phyloP scores from a whole-genome alignment of 2,113 vertebrate genomes.

The Lucifuga dentata region DNA sequence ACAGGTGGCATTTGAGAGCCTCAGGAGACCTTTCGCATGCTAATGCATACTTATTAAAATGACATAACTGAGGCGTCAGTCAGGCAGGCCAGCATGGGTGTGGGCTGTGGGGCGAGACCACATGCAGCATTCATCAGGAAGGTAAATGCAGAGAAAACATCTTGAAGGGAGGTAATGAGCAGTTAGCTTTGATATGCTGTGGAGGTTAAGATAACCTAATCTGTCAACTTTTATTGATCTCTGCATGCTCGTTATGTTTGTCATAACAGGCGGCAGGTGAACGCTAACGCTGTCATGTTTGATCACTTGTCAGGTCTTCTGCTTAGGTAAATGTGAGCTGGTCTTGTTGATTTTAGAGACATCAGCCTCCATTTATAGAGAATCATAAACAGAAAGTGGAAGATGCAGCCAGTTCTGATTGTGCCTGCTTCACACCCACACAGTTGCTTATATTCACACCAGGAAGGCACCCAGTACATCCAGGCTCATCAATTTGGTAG shows the following conservation, averaged over 20 bases:
- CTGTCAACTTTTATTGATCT: conserved; percentile 70
- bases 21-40: conserved; percentile 49
- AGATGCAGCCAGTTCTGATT: conserved; percentile 4
- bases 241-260: conserved; percentile 56
- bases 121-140: conserved; percentile 33
- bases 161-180: conserved; percentile 58
- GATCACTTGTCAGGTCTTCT: conserved; percentile 57
- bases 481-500: no score
- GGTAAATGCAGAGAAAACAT: conserved; percentile 58
- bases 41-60: conserved; percentile 58
- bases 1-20: conserved; percentile 57
- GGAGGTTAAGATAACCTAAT: conserved; percentile 70
- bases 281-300: conserved; percentile 68
- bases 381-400: conserved; percentile 29
- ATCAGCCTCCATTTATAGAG: conserved; percentile 9
- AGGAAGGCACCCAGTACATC: no score
- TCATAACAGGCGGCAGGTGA: conserved; percentile 58
- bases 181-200: conserved; percentile 49
- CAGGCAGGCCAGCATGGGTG: conserved; percentile 31
- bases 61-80: conserved; percentile 45
- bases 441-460: no score
- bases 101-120: conserved; percentile 16
- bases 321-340: conserved; percentile 37
- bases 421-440: no score
- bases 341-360: conserved; percentile 33